Evolutionary conservation across 1,140 invertebrate genomes (phyloP).

Genomic region (Batillaria attramentaria): DNA sequence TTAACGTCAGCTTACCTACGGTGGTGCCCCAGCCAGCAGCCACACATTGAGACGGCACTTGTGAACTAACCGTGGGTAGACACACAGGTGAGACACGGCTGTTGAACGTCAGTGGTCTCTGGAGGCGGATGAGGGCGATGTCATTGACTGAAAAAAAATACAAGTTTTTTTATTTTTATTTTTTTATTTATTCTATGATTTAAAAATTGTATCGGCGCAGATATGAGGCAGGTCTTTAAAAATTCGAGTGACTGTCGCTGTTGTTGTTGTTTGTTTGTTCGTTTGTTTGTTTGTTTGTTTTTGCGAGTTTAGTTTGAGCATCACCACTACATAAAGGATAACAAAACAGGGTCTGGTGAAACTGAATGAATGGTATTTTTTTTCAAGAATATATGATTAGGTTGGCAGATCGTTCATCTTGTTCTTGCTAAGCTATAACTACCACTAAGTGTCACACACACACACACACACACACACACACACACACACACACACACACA

Average conservation of each 20-base stretch:
- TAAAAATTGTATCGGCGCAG: background rate
- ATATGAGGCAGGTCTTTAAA: background rate
- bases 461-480: conserved; percentile 11
- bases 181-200: background rate
- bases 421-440: background rate
- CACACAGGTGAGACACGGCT: conserved; percentile 3
- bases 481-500: conserved; percentile 11
- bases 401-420: too few species aligned
- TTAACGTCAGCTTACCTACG: too few species aligned
- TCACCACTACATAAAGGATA: too few species aligned
- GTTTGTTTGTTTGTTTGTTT: conserved; percentile 7
- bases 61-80: background rate
- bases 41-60: background rate
- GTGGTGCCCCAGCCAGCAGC: conserved; percentile 9
- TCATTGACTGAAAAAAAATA: conserved; percentile 18
- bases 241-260: background rate
- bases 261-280: background rate
- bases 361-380: too few species aligned
- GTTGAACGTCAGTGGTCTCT: background rate
- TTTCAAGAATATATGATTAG: too few species aligned
- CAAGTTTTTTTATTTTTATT: background rate
- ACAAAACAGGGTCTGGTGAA: too few species aligned
- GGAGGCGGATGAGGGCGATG: conserved; percentile 9
- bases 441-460: background rate
- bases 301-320: background rate